Evolutionary conservation across 2,113 vertebrate genomes (phyloP), one percentile per base, ranked within the genome.

Genomic region (Rhizomys pruinosus): DNA sequence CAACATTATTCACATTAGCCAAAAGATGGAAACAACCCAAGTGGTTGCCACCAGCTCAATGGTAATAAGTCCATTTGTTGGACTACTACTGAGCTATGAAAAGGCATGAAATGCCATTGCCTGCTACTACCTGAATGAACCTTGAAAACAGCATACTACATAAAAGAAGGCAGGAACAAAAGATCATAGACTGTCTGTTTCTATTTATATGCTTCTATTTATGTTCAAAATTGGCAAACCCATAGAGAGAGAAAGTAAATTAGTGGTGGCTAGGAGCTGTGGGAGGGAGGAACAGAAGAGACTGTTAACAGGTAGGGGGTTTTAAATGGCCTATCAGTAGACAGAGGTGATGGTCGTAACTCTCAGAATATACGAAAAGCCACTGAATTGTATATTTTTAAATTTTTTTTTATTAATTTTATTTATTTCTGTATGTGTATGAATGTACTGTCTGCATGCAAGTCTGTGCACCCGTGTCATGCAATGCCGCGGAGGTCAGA

Each of bases 91-190:
- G 7, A 16, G 78, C 84, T 69, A 1, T 66, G 15, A 86, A 84
- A 91, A 95, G 63, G 44, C 79, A 81, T 2, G 13, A 47, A 7
- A 37, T 52, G 8, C 81, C 47, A 20, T 39, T 25, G 8, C 27
- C 17, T 39, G 63, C 84, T 55, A 9, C 17, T 23, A 37, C 3
- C 5, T 15, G 71, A 64, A 29, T 19, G 23, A 68, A 39, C 37
- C 66, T 61, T 81, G 6, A 90, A 66, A 87, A 7, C 52, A 27
- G 47, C 6, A 52, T 52, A 27, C n/a, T 59, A 22, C 7, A 63
- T 81, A 63, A 92, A 77, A 76, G 69, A 74, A 90, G 76, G 6
- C 87, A 71, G 87, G 63, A 34, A 34, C 71, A 15, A n/a, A 86
- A 44, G 64, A 55, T 74, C 92, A 64, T 27, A 20, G 72, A 15